A percentile compares a stretch with the other conserved stretches of the same genome.
phyloP scores from a whole-genome alignment of 2,113 vertebrate genomes.

The Strix aluco region DNA sequence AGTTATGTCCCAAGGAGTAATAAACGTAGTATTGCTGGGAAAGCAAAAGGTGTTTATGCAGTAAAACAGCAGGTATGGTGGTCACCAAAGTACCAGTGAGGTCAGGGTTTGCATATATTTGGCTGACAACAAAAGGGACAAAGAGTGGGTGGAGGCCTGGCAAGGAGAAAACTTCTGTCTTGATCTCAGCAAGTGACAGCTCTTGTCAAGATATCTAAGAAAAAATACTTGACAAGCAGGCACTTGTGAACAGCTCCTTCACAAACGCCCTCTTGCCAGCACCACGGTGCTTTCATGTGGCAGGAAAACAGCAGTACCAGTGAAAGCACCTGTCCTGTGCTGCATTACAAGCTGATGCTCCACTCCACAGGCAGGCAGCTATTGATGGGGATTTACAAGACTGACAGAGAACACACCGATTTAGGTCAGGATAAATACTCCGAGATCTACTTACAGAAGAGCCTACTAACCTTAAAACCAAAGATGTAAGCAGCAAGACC shows the following conservation, averaged over 20 bases:
- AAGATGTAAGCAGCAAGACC: neutral
- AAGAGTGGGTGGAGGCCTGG: neutral
- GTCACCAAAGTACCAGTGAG: neutral
- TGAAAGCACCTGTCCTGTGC: neutral
- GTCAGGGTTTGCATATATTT: neutral
- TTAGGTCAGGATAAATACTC: constrained; percentile 33
- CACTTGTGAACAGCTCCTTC: neutral
- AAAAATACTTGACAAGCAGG: neutral
- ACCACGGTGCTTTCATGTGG: neutral
- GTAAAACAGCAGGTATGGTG: neutral
- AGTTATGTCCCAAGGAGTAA: neutral
- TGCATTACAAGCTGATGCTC: fast-evolving
- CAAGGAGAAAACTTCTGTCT: neutral
- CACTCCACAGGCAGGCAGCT: fast-evolving
- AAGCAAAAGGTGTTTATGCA: neutral
- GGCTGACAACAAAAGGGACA: neutral
- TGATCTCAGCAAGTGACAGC: neutral
- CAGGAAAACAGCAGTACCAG: neutral
- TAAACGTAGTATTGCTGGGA: neutral
- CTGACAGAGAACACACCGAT: neutral
- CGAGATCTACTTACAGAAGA: constrained; percentile 7
- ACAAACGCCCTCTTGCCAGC: neutral
- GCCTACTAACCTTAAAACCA: constrained; percentile 29
- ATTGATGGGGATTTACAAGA: neutral
- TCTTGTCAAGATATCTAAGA: neutral